These are phyloP conservation scores for Amphipoea oculea DNA, from an alignment of 2,888 invertebrate species.

Conservation along the genomic window DNA sequence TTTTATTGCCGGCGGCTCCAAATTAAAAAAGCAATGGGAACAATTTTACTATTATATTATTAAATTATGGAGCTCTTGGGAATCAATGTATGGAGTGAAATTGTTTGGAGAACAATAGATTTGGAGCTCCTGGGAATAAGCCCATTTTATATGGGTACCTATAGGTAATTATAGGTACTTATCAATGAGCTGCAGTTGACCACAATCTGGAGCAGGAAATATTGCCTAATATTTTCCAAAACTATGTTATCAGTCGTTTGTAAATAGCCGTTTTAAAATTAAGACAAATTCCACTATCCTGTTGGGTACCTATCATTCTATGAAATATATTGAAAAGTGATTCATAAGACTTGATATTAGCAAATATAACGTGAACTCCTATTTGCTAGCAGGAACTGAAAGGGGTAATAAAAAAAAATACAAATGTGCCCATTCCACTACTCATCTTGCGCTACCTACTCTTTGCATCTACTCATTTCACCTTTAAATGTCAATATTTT, in stretches of 20 bases:
- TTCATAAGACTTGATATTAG: not conserved
- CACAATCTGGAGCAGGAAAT: not conserved
- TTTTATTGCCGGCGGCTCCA: too few relatives aligned
- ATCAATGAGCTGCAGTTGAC: not conserved
- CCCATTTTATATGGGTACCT: too few relatives aligned
- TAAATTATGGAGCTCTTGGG: too few relatives aligned
- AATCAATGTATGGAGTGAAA: too few relatives aligned
- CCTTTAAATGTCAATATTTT: not conserved
- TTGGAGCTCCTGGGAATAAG: too few relatives aligned
- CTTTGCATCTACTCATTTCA: not conserved
- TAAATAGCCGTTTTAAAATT: not conserved
- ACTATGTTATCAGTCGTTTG: not conserved
- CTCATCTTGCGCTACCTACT: not conserved
- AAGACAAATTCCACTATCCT: not conserved
- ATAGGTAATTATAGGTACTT: too few relatives aligned
- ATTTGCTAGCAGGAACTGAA: not conserved
- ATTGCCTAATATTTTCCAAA: constrained; percentile 5
- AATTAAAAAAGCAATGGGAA: too few relatives aligned
- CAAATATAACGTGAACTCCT: not conserved
- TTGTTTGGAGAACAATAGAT: too few relatives aligned
- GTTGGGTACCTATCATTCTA: not conserved
- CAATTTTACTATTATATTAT: too few relatives aligned
- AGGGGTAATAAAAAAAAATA: not conserved
- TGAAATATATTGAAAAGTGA: not conserved
- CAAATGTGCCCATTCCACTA: constrained; percentile 10